These are phyloP conservation scores for Phorcus lineatus DNA, from an alignment of 2,888 invertebrate genomes.

Conservation along the genomic window DNA sequence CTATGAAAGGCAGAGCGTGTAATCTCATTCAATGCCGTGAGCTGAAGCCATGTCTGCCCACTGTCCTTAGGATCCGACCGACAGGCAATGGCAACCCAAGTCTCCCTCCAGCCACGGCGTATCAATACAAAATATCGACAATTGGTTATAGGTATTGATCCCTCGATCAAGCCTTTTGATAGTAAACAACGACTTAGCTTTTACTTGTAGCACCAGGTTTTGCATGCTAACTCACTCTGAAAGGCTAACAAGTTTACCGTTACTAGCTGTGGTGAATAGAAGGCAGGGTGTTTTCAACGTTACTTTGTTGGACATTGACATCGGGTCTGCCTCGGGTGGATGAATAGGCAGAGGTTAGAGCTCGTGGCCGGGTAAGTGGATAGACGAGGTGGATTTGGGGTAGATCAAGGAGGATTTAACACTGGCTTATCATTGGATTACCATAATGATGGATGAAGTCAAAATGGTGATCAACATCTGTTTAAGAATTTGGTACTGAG, in stretches of 20 bases:
- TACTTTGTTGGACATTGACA: no score
- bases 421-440: no score
- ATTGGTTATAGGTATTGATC: constrained; percentile 5
- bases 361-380: no score
- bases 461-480: no score
- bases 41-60: not conserved
- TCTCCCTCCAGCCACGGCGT: not conserved
- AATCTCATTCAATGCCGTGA: not conserved
- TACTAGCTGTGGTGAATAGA: not conserved
- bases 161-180: not conserved
- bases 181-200: constrained; percentile 1
- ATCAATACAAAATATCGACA: not conserved
- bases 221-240: not conserved
- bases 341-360: no score
- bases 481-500: no score
- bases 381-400: no score
- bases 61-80: not conserved
- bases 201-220: not conserved
- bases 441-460: no score
- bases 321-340: no score
- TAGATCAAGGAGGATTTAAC: no score
- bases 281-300: no score
- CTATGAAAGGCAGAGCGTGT: not conserved
- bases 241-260: not conserved
- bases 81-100: not conserved